These are phyloP conservation scores for Smutsia temminckii DNA, from an alignment of 2,797 vertebrate genomes.

Conservation along the genomic window DNA sequence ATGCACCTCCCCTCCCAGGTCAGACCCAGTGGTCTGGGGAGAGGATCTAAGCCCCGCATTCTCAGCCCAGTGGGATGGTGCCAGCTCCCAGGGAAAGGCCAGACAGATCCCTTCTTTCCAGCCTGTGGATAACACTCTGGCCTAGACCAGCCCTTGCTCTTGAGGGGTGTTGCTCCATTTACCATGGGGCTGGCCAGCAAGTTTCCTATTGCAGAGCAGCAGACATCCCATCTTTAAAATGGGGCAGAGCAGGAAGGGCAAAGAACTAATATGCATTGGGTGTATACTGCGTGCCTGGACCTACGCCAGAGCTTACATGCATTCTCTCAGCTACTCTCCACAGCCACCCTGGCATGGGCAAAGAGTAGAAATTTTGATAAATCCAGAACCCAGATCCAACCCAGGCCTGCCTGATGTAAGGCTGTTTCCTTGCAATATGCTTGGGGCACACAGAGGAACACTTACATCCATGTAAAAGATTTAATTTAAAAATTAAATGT, in stretches of 20 bases:
- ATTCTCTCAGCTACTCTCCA: background rate
- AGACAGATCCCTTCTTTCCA: background rate
- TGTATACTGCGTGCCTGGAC: background rate
- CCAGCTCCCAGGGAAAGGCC: background rate
- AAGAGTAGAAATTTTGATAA: background rate
- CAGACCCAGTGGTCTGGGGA: background rate
- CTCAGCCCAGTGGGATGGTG: background rate
- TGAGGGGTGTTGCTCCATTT: background rate
- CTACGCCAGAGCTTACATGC: background rate
- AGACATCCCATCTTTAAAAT: background rate
- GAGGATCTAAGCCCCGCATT: background rate
- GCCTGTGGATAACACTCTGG: background rate
- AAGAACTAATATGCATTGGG: background rate
- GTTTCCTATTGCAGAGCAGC: background rate
- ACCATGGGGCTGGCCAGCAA: background rate
- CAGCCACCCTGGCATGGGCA: background rate
- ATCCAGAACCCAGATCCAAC: background rate
- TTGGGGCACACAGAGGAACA: background rate
- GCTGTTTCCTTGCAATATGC: background rate
- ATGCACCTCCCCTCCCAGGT: too few relatives aligned
- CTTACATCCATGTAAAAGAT: slow-evolving; percentile 12
- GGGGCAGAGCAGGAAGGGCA: background rate
- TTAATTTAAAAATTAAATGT: slow-evolving; percentile 48
- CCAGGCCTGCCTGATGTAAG: background rate
- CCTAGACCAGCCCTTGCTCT: background rate